These are phyloP conservation scores for Vombatus ursinus DNA, from an alignment of 2,113 vertebrate species.

Conservation along the genomic window DNA sequence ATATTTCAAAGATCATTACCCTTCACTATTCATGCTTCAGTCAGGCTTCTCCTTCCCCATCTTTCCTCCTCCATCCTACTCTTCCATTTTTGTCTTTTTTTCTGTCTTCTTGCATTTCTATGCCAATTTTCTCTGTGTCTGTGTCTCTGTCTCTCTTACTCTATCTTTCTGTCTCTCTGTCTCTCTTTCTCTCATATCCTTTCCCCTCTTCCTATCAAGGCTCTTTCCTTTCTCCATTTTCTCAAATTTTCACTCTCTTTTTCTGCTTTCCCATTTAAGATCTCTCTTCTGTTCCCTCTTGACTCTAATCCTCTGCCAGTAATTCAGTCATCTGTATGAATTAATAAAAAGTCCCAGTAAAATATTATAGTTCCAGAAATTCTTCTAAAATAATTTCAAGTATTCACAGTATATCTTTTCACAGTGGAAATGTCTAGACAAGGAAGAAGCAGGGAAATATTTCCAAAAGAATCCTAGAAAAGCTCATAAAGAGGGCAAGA, in stretches of 20 bases:
- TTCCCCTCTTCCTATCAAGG: not conserved
- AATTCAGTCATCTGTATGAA: not conserved
- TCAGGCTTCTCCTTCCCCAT: not conserved
- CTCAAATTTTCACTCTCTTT: not conserved
- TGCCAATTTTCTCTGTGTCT: not conserved
- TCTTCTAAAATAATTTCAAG: not conserved
- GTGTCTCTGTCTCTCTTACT: too few relatives aligned
- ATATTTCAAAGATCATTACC: not conserved
- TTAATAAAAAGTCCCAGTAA: not conserved
- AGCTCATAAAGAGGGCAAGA: not conserved
- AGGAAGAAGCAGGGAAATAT: not conserved
- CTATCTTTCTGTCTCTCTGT: too few relatives aligned
- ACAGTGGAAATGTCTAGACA: not conserved
- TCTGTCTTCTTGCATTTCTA: not conserved
- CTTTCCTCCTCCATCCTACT: not conserved
- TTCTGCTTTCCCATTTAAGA: not conserved
- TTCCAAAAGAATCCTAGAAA: not conserved
- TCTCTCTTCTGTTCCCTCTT: not conserved
- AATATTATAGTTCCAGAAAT: not conserved
- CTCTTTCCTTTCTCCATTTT: not conserved
- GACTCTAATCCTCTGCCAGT: not conserved
- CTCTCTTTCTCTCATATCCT: not conserved
- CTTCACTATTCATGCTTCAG: not conserved
- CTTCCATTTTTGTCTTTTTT: not conserved
- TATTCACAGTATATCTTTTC: not conserved